Percentiles rank a stretch among this genome's conserved stretches.
Conservation (phyloP, 2,113 vertebrate species). For the Pelodiscus sinensis region DNA sequence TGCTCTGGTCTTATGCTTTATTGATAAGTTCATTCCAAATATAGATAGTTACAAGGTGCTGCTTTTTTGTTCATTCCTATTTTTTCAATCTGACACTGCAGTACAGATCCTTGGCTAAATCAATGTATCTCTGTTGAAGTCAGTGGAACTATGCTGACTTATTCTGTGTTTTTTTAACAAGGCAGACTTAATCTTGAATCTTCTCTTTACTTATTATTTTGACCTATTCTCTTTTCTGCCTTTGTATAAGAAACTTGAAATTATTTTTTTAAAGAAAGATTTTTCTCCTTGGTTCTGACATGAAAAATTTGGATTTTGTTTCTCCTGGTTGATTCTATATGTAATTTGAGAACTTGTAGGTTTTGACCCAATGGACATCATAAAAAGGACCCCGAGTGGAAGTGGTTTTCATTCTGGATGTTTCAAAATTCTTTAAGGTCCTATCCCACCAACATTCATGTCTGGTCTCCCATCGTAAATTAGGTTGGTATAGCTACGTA, state of each 20-base stretch:
- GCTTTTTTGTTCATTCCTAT: neutral
- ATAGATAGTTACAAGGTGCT: neutral
- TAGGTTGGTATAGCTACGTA: neutral
- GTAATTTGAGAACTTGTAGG: neutral
- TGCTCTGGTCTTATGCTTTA: neutral
- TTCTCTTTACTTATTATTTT: neutral
- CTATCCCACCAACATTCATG: neutral
- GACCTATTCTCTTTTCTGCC: neutral
- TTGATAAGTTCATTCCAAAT: neutral
- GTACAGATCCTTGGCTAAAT: neutral
- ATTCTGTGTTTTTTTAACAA: neutral
- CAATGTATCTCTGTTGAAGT: neutral
- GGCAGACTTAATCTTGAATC: neutral
- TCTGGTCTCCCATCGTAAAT: neutral
- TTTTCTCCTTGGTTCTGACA: neutral
- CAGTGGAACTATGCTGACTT: slow-evolving; percentile 1
- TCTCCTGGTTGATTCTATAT: neutral
- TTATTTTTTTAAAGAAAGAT: neutral
- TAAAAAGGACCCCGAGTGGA: neutral
- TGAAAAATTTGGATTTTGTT: neutral
- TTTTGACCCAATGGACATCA: neutral
- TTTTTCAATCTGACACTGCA: neutral
- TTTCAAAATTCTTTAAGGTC: slow-evolving; percentile 18
- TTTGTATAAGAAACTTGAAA: neutral
- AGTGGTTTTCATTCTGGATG: neutral